A percentile compares a stretch with the other conserved stretches of the same genome.
phyloP scores from a whole-genome alignment of 2,888 invertebrate genomes.

The Chrysomela aeneicollis region DNA sequence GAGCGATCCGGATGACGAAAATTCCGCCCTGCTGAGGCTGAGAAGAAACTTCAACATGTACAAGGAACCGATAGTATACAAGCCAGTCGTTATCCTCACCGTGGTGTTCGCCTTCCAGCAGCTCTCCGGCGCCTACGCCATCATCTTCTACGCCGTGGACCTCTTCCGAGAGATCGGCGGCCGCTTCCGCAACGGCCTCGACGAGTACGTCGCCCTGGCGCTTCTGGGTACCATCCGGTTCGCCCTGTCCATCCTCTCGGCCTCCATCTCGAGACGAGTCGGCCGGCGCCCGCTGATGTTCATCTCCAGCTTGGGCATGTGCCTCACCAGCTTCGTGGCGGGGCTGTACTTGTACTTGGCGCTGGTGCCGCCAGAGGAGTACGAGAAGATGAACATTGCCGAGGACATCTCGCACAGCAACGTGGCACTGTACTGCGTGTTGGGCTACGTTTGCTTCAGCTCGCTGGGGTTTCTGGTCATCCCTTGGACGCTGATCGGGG shows the following conservation, averaged over 20 bases:
- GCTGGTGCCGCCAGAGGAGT: conserved; percentile 45
- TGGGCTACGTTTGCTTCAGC: conserved; percentile 65
- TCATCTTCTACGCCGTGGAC: conserved; percentile 68
- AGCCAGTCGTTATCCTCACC: conserved; percentile 63
- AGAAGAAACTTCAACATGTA: conserved; percentile 47
- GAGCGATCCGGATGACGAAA: conserved; percentile 30
- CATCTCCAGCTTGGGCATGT: conserved; percentile 65
- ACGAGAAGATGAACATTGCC: conserved; percentile 46
- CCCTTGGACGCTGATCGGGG: conserved; percentile 68
- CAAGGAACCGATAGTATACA: conserved; percentile 61
- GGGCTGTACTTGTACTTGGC: conserved; percentile 52
- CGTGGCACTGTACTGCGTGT: conserved; percentile 61
- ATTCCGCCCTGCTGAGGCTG: conserved; percentile 37
- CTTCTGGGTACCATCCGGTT: conserved; percentile 65
- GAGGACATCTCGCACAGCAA: conserved; percentile 54
- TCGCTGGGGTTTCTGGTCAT: conserved; percentile 66
- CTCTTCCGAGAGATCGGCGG: conserved; percentile 63
- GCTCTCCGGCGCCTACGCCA: conserved; percentile 66
- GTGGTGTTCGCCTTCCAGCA: conserved; percentile 66
- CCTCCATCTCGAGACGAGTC: conserved; percentile 61
- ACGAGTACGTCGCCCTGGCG: conserved; percentile 63
- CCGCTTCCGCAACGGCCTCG: conserved; percentile 58
- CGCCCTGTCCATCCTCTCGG: conserved; percentile 63
- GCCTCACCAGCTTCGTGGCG: conserved; percentile 60
- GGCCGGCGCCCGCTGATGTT: conserved; percentile 64